Evolutionary conservation across 2,113 vertebrate genomes (phyloP), one percentile per base, ranked within the genome.

Genomic region (Numida meleagris): DNA sequence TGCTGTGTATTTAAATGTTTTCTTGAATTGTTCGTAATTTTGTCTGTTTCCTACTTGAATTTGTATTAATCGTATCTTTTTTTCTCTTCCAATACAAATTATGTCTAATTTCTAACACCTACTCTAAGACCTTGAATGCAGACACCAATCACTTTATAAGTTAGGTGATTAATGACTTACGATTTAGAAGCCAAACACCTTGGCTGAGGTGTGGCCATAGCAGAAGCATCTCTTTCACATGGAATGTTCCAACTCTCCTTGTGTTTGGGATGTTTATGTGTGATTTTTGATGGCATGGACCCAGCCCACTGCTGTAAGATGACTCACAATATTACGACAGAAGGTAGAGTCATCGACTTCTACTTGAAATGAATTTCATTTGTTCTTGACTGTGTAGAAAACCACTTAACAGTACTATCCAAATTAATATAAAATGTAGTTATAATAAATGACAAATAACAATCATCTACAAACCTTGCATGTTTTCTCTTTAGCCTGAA

Each of bases 271-370:
- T 93, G 74, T 94, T 95, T 76, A 34, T 84, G 34, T 70, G 34
- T 61, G 77, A 77, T 72, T 86, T 93, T 79, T 59, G 24, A 55
- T 93, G 95, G 93, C 84, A 91, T 27, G 46, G 62, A 24, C 79
- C 67, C 85, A 90, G 62, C 55, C 61, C 1, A 0, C 63, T 95
- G 43, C 82, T 19, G 6, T 68, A 61, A 71, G 8, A 81, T 96
- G 94, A 96, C 46, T 97, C 91, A 95, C 19, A 45, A 1, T 94
- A 57, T 90, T 90, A 94, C 65, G 62, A 75, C 67, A 91, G 71
- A 91, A 91, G 74, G 42, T 51, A 87, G 86, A 92, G 71, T 95
- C 82, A 90, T 71, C 5, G 2, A 45, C 63, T 66, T 59, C 68
- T 84, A 46, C 82, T 89, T 79, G 71, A 87, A 89, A 23, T 31